A percentile compares a stretch with the other conserved stretches of the same genome.
These are phyloP conservation scores for Orientallactaga sibirica DNA, from an alignment of 2,797 vertebrate species.

Conservation along the genomic window DNA sequence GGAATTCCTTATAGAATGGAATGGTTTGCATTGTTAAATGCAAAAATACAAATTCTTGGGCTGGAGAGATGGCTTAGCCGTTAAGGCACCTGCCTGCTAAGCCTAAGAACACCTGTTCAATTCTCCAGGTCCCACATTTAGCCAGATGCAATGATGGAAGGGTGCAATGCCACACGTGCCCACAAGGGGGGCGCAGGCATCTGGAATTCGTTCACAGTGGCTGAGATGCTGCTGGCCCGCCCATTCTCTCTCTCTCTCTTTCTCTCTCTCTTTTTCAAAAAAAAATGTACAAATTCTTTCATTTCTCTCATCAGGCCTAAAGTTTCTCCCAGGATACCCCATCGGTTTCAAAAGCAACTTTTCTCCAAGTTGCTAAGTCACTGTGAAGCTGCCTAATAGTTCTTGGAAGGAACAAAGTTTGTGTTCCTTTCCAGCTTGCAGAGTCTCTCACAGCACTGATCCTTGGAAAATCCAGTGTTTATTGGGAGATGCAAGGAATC, in stretches of 20 bases:
- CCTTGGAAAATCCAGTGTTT: background rate
- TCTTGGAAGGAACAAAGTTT: background rate
- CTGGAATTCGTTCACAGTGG: too few species aligned
- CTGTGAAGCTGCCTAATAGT: background rate
- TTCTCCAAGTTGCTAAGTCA: background rate
- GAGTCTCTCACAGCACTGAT: background rate
- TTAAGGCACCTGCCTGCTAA: too few species aligned
- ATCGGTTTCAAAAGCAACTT: conserved; percentile 1
- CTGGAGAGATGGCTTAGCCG: too few species aligned
- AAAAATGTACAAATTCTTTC: background rate
- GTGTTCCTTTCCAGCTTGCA: background rate
- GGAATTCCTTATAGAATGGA: background rate
- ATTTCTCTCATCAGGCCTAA: background rate
- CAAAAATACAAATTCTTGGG: background rate
- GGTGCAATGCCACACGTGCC: too few species aligned
- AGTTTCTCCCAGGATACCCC: background rate
- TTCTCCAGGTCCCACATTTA: too few species aligned
- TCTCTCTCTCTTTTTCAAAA: too few species aligned
- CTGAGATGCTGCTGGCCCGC: too few species aligned
- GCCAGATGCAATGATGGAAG: too few species aligned
- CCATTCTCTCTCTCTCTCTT: too few species aligned
- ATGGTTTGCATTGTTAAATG: conserved; percentile 36
- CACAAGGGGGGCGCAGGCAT: too few species aligned
- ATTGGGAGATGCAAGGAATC: background rate
- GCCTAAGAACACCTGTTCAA: too few species aligned